These are phyloP conservation scores for Megastigmus dorsalis DNA, from an alignment of 2,888 invertebrate species.

Conservation along the genomic window DNA sequence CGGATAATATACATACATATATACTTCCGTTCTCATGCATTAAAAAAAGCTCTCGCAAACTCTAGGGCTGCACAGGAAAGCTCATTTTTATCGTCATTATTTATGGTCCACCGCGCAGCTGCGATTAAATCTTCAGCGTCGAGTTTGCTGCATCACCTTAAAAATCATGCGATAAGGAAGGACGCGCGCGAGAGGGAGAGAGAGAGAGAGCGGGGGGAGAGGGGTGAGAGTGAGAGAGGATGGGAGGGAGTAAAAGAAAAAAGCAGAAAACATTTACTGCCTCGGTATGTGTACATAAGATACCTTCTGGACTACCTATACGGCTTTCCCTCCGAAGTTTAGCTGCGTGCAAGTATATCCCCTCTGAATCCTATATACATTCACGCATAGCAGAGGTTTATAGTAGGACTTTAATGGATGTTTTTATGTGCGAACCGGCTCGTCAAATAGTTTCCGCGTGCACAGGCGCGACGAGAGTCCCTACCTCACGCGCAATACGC, in stretches of 20 bases:
- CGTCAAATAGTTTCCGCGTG: constrained; percentile 20
- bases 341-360: too few relatives aligned
- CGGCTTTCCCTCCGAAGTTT: too few relatives aligned
- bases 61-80: neutral
- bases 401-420: constrained; percentile 33
- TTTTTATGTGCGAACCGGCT: constrained; percentile 24
- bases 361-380: neutral
- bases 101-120: neutral
- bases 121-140: constrained; percentile 11
- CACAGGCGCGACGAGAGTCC: neutral
- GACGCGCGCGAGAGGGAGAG: too few relatives aligned
- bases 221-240: too few relatives aligned
- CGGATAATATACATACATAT: constrained; percentile 6
- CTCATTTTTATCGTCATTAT: constrained; percentile 8
- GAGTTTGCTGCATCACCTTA: neutral
- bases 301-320: too few relatives aligned
- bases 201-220: too few relatives aligned
- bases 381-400: constrained; percentile 7
- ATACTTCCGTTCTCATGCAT: neutral
- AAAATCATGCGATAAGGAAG: neutral
- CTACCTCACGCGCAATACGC: neutral
- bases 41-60: constrained; percentile 16
- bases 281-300: too few relatives aligned
- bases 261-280: too few relatives aligned
- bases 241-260: too few relatives aligned